Percentiles rank a stretch among this genome's conserved stretches.
Evolutionary conservation across 2,797 vertebrate genomes (phyloP).

Genomic region (Onychomys leucogaster): DNA sequence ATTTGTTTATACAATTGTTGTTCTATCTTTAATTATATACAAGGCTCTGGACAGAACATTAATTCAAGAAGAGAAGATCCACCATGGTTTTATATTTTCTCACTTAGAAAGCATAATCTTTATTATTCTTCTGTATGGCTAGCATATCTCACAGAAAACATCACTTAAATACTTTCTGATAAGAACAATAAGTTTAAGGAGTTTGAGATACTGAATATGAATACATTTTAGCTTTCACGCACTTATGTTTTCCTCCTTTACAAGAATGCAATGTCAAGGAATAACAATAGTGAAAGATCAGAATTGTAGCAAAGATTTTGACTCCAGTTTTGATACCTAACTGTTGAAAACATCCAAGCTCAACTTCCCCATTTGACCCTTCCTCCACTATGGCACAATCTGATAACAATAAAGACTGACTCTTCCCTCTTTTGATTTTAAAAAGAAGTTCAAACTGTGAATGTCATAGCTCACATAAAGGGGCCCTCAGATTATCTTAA

Average conservation of each 20-base stretch:
- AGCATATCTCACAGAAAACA: neutral
- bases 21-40: neutral
- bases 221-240: neutral
- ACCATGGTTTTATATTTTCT: neutral
- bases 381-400: neutral
- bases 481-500: neutral
- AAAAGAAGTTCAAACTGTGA: neutral
- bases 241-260: neutral
- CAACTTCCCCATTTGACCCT: rapidly evolving
- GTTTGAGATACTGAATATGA: neutral
- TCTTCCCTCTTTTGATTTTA: neutral
- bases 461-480: neutral
- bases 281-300: neutral
- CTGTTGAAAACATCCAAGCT: neutral
- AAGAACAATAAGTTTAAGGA: neutral
- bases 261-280: neutral
- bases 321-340: neutral
- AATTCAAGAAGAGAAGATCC: neutral
- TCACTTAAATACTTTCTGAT: neutral
- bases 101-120: neutral
- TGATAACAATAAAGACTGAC: neutral
- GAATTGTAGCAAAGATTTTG: neutral
- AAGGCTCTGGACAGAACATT: neutral
- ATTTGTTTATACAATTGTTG: neutral
- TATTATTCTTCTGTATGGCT: neutral